Base-by-base conservation (phyloP, 2,888 invertebrate species). In the Sympetrum striolatum region DNA sequence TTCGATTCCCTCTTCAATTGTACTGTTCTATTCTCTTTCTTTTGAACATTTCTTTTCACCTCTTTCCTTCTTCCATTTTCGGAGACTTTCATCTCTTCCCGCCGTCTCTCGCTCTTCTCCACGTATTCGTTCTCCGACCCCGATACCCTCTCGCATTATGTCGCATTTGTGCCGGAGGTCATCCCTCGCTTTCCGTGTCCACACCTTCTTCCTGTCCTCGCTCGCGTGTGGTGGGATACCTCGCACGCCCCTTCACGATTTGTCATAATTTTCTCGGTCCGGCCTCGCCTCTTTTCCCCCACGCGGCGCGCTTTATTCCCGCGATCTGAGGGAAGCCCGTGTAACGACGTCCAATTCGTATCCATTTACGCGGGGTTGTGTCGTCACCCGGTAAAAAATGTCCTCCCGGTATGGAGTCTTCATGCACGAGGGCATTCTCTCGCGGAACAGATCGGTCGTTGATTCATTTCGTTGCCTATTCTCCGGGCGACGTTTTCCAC, bases 161-260 rank as follows among this genome's bases (percentile, higher is more conserved):
- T 86, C 64, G 60, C 60, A n/a, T 86, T 86, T 25, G 86, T 31
- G 64, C 86, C 86, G 35, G 73, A 73, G 58, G 86, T 86, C 86
- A 86, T 37, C 60, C 86, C 60, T 58, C 37, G 60, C 37, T 53
- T 60, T 44, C n/a, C 82, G 18, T 14, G 60, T 64, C 86, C 86
- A 64, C 86, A 64, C 86, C 86, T 86, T 15, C 60, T 58, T 25
- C 48, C 48, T 81, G 48, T 44, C 81, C 48, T n/a, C 48, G 18
- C 37, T 37, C 37, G 64, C 35, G 35, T 86, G 35, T 14, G 60
- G 86, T 64, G 86, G 60, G 86, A 58, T 86, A 35, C 60, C 60
- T 60, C 86, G 60, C 37, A 53, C 86, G 37, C 37, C 37, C 64
- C 31, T 10, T 35, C 39, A 35, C 37, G 60, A 64, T 64, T 86